Evolutionary conservation across 2,888 invertebrate genomes (phyloP).

Genomic region (Acrobasis consociella): DNA sequence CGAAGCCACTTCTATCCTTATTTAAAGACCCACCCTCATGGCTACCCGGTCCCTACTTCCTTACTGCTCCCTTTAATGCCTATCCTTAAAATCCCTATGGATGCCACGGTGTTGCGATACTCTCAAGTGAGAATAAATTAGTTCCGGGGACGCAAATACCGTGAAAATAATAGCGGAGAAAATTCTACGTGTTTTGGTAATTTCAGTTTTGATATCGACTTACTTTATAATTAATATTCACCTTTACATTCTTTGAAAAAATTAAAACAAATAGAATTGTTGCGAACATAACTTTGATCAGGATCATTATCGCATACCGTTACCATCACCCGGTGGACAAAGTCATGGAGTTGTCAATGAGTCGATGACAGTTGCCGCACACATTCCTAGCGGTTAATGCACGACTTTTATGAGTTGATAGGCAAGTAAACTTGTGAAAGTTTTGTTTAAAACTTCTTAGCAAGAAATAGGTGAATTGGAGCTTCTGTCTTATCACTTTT

Average conservation of each 20-base stretch:
- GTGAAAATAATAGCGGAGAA: slow-evolving; percentile 17
- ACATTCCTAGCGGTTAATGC: slow-evolving; percentile 74
- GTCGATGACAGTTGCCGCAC: slow-evolving; percentile 32
- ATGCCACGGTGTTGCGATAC: slow-evolving; percentile 21
- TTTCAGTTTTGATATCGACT: neutral
- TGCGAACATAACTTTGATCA: too few relatives aligned
- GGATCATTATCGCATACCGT: neutral
- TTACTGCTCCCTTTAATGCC: slow-evolving; percentile 41
- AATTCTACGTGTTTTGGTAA: neutral
- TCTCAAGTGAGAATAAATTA: slow-evolving; percentile 21
- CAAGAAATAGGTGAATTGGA: too few relatives aligned
- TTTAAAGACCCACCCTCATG: slow-evolving; percentile 4
- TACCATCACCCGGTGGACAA: neutral
- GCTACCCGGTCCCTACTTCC: slow-evolving; percentile 36
- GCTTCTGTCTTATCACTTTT: too few relatives aligned
- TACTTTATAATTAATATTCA: too few relatives aligned
- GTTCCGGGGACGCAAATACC: slow-evolving; percentile 15
- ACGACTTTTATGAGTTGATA: slow-evolving; percentile 37
- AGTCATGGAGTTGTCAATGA: slow-evolving; percentile 38
- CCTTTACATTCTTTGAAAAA: too few relatives aligned
- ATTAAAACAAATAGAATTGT: too few relatives aligned
- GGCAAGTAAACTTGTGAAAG: neutral
- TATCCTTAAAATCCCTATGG: slow-evolving; percentile 28
- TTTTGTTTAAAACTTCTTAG: neutral
- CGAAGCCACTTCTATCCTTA: slow-evolving; percentile 5